Evolutionary conservation across 2,888 invertebrate species (phyloP), one percentile per base, ranked within the genome.

Genomic region (Mimumesa dahlbomi): DNA sequence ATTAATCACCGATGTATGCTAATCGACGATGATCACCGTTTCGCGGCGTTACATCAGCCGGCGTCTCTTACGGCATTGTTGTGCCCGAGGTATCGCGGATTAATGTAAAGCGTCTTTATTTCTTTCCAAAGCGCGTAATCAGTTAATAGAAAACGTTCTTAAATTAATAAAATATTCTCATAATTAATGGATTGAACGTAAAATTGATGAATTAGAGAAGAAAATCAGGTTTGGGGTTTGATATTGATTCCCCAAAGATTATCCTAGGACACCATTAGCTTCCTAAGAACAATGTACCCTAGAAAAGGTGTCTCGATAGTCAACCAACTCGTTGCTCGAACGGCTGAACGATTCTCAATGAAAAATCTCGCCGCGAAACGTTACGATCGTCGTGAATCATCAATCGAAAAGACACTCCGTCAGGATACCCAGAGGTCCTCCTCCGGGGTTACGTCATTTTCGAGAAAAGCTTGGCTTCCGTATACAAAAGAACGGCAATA

Each of bases 1-100:
- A 70, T 76, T 76, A 73, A 77, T 76, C 72, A 52, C 49, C 52
- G 66, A 74, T 54, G 62, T 75, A 78, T 81, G 77, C 73, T 79
- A 82, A 84, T 83, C 48, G 36, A 52, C 50, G 49, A 57, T 72
- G 75, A 67, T 57, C 62, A 61, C 56, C 38, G 77, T 48, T 65
- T 34, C 43, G 36, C 48, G 48, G 21, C 22, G 46, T 80, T 77
- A 48, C 73, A 45, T 71, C 78, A 77, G 2, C 52, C 19, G 59
- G 21, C 46, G 56, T 63, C 61, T 69, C 54, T 36, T 36, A 38
- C 58, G 34, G 18, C 54, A 13, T 57, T 50, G 25, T 38, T 21
- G 7, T 21, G 36, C 40, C 14, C 42, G 34, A 25, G 31, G 29
- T 45, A 43, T 53, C 48, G 48, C 38, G 49, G 54, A 70, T 49